Base-by-base conservation (phyloP, 2,888 invertebrate genomes). In the Sepiola atlantica region DNA sequence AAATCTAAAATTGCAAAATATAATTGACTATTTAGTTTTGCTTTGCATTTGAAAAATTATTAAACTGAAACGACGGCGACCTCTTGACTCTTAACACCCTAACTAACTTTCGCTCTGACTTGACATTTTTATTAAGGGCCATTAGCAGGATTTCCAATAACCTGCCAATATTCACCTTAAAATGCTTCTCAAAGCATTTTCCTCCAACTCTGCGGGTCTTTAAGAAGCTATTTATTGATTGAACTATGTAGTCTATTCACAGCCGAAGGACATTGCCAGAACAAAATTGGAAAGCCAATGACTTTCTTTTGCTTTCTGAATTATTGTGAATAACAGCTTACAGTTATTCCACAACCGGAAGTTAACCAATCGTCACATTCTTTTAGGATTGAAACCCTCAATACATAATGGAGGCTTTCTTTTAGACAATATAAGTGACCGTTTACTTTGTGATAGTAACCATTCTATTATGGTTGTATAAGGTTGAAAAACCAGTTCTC, bases 101-200 rank as follows among this genome's bases (percentile, higher is more conserved):
- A 77, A 77, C n/a, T n/a, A n/a, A n/a, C 77, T 77, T 77, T 77
- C 77, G 8, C 8, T 77, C 32, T 1, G 14, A 32, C 77, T 77
- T 77, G 77, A 77, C 77, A n/a, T 77, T 77, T 77, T 77, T 77
- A 77, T 77, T 77, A 77, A 77, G 77, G 77, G 77, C 77, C 77
- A 77, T 77, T 77, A 77, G 77, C 32, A n/a, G n/a, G n/a, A n/a
- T n/a, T 77, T 77, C 77, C 77, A 77, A 77, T 32, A n/a, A 77
- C 77, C n/a, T 77, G 77, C 77, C 77, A 77, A 77, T 77, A 77
- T 77, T n/a, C 77, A 14, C 77, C 77, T 77, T 77, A 32, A 77
- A 77, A 77, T 77, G 32, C 32, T n/a, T 77, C 32, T n/a, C n/a
- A n/a, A n/a, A 77, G 77, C 77, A 77, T 32, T 77, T 77, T 77